A percentile compares a stretch with the other conserved stretches of the same genome.
phyloP scores from a whole-genome alignment of 2,888 invertebrate species.

The Periphyllus acericola region DNA sequence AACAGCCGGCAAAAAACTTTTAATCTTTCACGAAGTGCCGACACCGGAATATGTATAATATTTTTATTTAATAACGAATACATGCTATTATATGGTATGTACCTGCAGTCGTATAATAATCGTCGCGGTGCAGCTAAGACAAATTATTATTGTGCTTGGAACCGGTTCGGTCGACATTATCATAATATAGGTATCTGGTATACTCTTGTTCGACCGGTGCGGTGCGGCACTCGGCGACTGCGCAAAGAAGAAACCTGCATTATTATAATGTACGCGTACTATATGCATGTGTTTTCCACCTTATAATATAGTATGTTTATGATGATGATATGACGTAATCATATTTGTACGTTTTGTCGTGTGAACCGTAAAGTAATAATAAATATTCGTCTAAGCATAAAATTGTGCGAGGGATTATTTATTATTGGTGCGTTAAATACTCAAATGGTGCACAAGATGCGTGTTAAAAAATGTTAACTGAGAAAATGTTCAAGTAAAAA shows the following conservation, averaged over 20 bases:
- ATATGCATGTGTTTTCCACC: too few relatives aligned
- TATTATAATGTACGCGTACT: too few relatives aligned
- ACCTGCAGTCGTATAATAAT: not conserved
- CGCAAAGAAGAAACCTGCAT: not conserved
- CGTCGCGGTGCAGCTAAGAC: not conserved
- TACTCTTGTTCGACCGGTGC: not conserved
- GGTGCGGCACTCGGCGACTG: not conserved
- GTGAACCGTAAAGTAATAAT: too few relatives aligned
- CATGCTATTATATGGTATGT: not conserved
- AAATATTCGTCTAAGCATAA: too few relatives aligned
- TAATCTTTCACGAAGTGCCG: not conserved
- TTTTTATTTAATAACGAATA: conserved; percentile 22
- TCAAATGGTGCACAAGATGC: too few relatives aligned
- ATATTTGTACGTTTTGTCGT: too few relatives aligned
- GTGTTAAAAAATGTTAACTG: too few relatives aligned
- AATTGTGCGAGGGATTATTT: too few relatives aligned
- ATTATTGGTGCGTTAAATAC: too few relatives aligned
- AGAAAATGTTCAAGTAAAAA: too few relatives aligned
- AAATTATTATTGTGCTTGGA: conserved; percentile 22
- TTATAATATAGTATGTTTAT: too few relatives aligned
- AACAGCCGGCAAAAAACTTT: not conserved
- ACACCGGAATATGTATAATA: not conserved
- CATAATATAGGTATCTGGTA: not conserved
- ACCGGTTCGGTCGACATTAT: not conserved
- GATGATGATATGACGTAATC: too few relatives aligned